Evolutionary conservation across 2,888 invertebrate species (phyloP), one percentile per base, ranked within the genome.

Genomic region (Chrysodeixis includens): DNA sequence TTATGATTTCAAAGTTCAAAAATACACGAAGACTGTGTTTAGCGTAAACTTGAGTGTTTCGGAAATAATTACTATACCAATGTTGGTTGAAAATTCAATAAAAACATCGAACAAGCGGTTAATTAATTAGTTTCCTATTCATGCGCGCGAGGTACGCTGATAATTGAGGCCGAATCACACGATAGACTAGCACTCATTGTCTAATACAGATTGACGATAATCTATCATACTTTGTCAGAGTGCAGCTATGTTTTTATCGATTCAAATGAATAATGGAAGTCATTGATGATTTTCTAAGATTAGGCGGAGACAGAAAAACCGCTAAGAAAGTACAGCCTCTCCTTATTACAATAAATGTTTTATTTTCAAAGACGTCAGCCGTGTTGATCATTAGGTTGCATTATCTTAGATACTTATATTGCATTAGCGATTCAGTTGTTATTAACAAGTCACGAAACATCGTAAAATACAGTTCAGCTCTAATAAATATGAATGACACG

Each of bases 111-210:
- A 86, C 77, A 74, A 74, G 75, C 68, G 68, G 81, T 82, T 88
- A 88, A 91, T 90, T 90, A 90, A 88, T 88, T 84, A 83, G 78
- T 82, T 86, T 86, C 83, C 86, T 87, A 86, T 86, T 88, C 86
- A 88, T 87, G 86, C 84, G 76, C 86, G 72, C 83, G 64, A 67
- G 74, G 66, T 74, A 74, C 78, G 81, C 70, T 66, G 72, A 79
- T 84, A 87, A 88, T 88, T 90, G 88, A 87, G 78, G 77, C 74
- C 65, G 79, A 83, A 86, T 91, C 90, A 86, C 90, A 91, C 89
- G 87, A 86, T 88, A 85, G 79, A 86, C 83, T 81, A 77, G 81
- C 83, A 62, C 61, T 76, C 83, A 83, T 86, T 87, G 82, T 86
- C 71, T 82, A 74, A 81, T 79, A 83, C 69, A 83, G 79, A 85